A percentile compares a stretch with the other conserved stretches of the same genome.
These are phyloP conservation scores for Idaea biselata DNA, from an alignment of 2,888 invertebrate genomes.

Conservation along the genomic window DNA sequence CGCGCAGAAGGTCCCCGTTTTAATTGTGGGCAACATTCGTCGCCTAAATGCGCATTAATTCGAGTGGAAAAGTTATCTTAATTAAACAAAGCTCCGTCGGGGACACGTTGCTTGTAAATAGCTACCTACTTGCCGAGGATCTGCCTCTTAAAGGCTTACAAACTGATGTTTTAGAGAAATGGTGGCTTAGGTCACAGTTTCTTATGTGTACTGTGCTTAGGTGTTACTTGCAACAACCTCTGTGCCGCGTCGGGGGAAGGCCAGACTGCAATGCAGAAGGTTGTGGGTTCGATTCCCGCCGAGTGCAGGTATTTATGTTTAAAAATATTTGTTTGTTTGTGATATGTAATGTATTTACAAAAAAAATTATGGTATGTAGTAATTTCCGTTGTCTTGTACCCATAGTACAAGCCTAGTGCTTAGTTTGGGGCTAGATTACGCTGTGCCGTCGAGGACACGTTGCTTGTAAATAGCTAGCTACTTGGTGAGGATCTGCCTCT, in stretches of 20 bases:
- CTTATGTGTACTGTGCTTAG: no score
- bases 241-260: no score
- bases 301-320: no score
- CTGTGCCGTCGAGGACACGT: slow-evolving; percentile 29
- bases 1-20: slow-evolving; percentile 33
- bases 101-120: slow-evolving; percentile 38
- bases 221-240: no score
- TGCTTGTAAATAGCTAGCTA: slow-evolving; percentile 35
- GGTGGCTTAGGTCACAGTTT: not conserved
- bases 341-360: no score
- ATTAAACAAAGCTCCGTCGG: slow-evolving; percentile 50
- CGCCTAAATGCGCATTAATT: slow-evolving; percentile 46
- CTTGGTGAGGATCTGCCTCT: slow-evolving; percentile 21
- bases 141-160: slow-evolving; percentile 16
- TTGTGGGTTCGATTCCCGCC: no score
- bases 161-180: slow-evolving; percentile 1
- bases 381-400: no score
- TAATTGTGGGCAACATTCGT: slow-evolving; percentile 46
- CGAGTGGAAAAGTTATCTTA: slow-evolving; percentile 56
- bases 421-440: no score
- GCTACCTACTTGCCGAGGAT: slow-evolving; percentile 22
- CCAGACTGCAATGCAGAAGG: no score
- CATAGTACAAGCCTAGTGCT: no score
- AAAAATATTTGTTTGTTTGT: no score
- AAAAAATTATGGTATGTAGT: no score